Conservation (phyloP, 2,113 vertebrate genomes). For the Budorcas taxicolor region DNA sequence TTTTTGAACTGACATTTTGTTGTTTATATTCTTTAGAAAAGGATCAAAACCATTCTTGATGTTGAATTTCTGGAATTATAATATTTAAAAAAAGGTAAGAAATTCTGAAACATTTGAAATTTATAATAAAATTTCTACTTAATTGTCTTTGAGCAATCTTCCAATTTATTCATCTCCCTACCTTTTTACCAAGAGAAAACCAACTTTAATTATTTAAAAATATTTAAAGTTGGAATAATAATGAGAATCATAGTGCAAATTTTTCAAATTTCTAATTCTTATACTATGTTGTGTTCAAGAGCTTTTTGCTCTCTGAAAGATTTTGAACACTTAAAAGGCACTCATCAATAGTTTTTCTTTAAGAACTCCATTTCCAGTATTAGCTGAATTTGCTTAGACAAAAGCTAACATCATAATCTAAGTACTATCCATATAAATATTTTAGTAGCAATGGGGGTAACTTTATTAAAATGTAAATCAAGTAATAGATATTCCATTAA, state of each 20-base stretch:
- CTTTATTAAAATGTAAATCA: neutral
- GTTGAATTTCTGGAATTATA: slow-evolving; percentile 54
- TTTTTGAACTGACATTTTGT: slow-evolving; percentile 27
- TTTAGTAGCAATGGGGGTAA: neutral
- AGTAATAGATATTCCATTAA: neutral
- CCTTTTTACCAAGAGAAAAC: neutral
- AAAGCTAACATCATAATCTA: neutral
- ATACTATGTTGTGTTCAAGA: neutral
- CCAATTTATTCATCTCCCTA: neutral
- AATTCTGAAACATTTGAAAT: slow-evolving; percentile 17
- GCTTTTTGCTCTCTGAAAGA: neutral
- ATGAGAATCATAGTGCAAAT: neutral
- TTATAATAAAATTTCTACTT: neutral
- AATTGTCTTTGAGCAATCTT: slow-evolving; percentile 9
- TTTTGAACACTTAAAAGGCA: neutral
- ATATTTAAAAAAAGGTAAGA: slow-evolving; percentile 35
- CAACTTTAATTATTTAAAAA: slow-evolving; percentile 18
- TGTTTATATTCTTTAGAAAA: slow-evolving; percentile 51
- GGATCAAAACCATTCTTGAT: slow-evolving; percentile 53
- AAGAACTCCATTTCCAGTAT: neutral
- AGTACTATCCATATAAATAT: neutral
- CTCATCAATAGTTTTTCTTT: neutral
- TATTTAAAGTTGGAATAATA: slow-evolving; percentile 36
- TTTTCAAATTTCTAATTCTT: neutral
- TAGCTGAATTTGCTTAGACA: slow-evolving; percentile 1